A percentile compares a stretch with the other conserved stretches of the same genome.
phyloP scores from a whole-genome alignment of 2,888 invertebrate species.

The Hyalella azteca region DNA sequence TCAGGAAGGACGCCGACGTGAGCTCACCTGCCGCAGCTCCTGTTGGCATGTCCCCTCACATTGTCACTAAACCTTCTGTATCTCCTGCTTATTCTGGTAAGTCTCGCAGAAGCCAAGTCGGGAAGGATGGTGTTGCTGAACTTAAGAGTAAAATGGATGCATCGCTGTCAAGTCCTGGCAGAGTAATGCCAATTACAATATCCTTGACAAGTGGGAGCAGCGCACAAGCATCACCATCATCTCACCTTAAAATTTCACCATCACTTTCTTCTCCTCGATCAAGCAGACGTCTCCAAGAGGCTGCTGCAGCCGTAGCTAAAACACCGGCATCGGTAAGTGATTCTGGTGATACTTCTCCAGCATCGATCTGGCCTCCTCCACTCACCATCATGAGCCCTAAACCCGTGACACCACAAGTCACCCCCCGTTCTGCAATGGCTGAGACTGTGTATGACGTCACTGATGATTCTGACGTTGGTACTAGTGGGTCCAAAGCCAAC shows the following conservation, averaged over 20 bases:
- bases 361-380: too few species aligned
- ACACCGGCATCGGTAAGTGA: neutral
- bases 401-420: slow-evolving; percentile 2
- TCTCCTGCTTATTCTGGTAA: neutral
- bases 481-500: neutral
- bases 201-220: neutral
- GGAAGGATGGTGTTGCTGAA: neutral
- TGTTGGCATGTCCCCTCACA: neutral
- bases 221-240: neutral
- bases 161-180: slow-evolving; percentile 19
- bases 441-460: slow-evolving; percentile 26
- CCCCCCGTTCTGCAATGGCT: neutral
- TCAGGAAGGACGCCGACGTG: neutral
- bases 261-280: neutral
- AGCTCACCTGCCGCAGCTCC: neutral
- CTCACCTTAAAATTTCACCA: neutral
- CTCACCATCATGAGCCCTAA: slow-evolving; percentile 21
- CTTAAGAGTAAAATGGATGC: neutral
- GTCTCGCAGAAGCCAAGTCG: neutral
- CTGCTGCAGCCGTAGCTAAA: neutral
- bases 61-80: neutral
- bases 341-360: neutral
- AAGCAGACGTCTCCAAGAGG: neutral
- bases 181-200: slow-evolving; percentile 29
- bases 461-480: slow-evolving; percentile 6